A percentile compares a stretch with the other conserved stretches of the same genome.
These are phyloP conservation scores for Heterocephalus glaber DNA, from an alignment of 2,113 vertebrate genomes.

Conservation along the genomic window DNA sequence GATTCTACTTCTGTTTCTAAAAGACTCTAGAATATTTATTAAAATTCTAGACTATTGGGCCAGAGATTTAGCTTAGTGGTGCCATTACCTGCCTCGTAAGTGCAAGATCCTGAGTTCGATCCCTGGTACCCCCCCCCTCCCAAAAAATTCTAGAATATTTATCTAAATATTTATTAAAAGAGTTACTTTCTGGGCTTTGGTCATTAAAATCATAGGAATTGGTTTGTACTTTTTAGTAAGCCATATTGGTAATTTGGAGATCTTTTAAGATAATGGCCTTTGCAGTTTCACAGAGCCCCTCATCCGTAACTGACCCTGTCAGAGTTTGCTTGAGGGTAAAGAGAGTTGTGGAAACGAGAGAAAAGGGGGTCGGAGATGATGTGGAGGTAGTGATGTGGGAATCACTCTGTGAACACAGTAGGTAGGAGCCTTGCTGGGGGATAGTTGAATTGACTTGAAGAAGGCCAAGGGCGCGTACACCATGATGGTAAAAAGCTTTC, in stretches of 20 bases:
- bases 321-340: not conserved
- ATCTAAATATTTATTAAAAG: not conserved
- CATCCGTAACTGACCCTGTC: not conserved
- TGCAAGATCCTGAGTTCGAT: too few species aligned
- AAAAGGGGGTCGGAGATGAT: not conserved
- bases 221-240: not conserved
- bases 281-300: not conserved
- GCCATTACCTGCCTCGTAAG: too few species aligned
- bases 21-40: slow-evolving; percentile 31
- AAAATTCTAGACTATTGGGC: slow-evolving; percentile 32
- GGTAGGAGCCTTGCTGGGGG: not conserved
- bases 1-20: not conserved
- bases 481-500: not conserved
- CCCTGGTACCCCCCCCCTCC: too few species aligned
- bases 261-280: not conserved
- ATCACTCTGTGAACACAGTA: not conserved
- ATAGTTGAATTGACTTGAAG: not conserved
- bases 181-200: not conserved
- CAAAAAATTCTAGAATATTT: slow-evolving; percentile 37
- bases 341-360: not conserved
- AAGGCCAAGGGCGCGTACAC: not conserved
- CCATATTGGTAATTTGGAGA: not conserved
- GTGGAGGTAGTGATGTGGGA: not conserved
- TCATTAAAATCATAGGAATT: not conserved
- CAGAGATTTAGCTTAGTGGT: too few species aligned